Conservation (phyloP, 2,113 vertebrate species). For the Romanogobio albipinnatus region DNA sequence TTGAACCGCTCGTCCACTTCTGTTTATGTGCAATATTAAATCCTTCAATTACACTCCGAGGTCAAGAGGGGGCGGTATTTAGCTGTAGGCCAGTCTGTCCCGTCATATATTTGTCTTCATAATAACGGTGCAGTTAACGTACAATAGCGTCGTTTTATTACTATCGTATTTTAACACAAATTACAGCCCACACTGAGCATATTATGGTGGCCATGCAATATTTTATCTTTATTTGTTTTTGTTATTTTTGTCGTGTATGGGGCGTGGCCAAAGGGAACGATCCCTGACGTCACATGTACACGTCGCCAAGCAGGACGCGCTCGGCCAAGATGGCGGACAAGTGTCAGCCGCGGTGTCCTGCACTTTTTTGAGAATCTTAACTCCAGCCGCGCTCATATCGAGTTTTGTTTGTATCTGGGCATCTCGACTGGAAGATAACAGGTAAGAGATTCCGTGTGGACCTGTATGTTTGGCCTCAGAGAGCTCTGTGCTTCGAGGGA, state of each 20-base stretch:
- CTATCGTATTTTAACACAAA: background rate
- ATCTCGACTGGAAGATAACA: constrained; percentile 39
- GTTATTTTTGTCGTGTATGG: background rate
- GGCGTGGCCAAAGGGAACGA: constrained; percentile 1
- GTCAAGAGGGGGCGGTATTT: background rate
- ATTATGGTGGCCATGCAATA: background rate
- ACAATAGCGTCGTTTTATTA: background rate
- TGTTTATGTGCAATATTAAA: background rate
- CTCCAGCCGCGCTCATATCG: constrained; percentile 50
- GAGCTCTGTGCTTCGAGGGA: background rate
- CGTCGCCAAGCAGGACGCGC: constrained; percentile 89
- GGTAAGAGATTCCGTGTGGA: background rate
- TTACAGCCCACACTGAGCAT: background rate
- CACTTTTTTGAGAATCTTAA: constrained; percentile 71
- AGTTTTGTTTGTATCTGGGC: constrained; percentile 50
- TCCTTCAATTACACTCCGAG: background rate
- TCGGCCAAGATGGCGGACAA: constrained; percentile 82
- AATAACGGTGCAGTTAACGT: background rate
- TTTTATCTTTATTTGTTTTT: background rate
- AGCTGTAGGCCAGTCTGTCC: background rate
- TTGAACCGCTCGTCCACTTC: background rate
- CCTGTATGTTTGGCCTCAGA: background rate
- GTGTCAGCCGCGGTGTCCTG: constrained; percentile 73
- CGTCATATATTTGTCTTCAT: background rate
- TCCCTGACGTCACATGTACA: constrained; percentile 83